Conservation (phyloP, 2,797 vertebrate species). For the Pseudotriccus pelzelni region DNA sequence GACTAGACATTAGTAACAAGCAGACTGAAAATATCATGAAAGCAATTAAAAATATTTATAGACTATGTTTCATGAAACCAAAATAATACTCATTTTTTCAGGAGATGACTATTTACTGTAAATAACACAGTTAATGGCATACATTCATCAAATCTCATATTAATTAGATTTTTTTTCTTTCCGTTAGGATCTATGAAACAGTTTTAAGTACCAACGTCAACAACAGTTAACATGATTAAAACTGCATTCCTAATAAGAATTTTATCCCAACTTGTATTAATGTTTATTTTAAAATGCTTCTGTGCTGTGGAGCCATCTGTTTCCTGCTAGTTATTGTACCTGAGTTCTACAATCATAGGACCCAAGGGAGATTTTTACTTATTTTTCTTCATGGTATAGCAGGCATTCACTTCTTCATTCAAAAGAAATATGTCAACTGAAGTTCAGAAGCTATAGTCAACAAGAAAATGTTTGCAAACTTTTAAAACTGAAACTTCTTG, state of each 20-base stretch:
- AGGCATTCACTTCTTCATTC: conserved; percentile 52
- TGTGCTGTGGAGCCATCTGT: conserved; percentile 70
- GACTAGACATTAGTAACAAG: conserved; percentile 48
- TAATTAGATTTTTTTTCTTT: conserved; percentile 64
- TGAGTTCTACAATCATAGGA: conserved; percentile 60
- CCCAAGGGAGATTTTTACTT: conserved; percentile 66
- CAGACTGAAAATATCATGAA: conserved; percentile 61
- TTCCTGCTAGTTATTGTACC: conserved; percentile 66
- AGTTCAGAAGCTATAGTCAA: conserved; percentile 35
- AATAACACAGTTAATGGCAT: conserved; percentile 64
- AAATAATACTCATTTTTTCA: conserved; percentile 51
- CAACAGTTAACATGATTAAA: conserved; percentile 77
- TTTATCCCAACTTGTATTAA: conserved; percentile 71
- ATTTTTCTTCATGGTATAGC: conserved; percentile 63
- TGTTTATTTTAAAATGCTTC: conserved; percentile 77
- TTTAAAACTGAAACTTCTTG: conserved; percentile 34
- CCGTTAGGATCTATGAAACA: conserved; percentile 46
- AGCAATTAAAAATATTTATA: conserved; percentile 74
- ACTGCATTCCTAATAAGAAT: conserved; percentile 70
- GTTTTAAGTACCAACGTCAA: conserved; percentile 71
- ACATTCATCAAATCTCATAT: conserved; percentile 57
- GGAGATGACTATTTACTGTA: conserved; percentile 66
- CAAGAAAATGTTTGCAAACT: conserved; percentile 36
- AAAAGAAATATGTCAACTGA: conserved; percentile 60
- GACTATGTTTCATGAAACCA: conserved; percentile 55